Evolutionary conservation across 2,113 vertebrate species (phyloP), one percentile per base, ranked within the genome.

Genomic region (Alouatta palliata): DNA sequence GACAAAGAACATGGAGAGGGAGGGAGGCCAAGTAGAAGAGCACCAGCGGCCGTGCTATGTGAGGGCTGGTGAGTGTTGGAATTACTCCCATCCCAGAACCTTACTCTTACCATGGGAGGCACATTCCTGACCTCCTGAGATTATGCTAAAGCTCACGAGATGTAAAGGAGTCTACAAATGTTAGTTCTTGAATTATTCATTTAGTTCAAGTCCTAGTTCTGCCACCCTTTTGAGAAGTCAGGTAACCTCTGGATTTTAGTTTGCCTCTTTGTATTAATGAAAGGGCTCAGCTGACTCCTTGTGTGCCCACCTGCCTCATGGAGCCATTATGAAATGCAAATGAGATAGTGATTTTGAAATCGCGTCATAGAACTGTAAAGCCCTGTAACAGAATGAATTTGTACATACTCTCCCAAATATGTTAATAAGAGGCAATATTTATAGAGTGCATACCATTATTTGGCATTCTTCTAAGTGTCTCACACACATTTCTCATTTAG

Each of bases 281-380:
- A 80, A 49, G 2, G 91, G 43, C 2, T 68, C 54, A 7, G 71
- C 45, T 1, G 45, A 35, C 71, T 70, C 21, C 71, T 61, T 58
- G 0, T 8, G n/a, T 2, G 16, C 2, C 13, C 37, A 49, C 58
- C 71, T 30, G n/a, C 37, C 58, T 54, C 45, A 14, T 0, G 35
- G 76, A 70, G 32, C 17, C 14, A 8, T 3, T 0, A 0, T 14
- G 52, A 35, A 68, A 82, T 17, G 43, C 58, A 37, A 25, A 23
- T 19, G 5, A 83, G 75, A 58, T 1, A 40, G 30, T 25, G 6
- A 35, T 66, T 56, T 85, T 84, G 70, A 91, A 37, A 49, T n/a
- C 0, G 3, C 32, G 70, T 30, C 37, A 19, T 52, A 5, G 73
- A 79, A 77, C 12, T 3, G 35, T 52, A 19, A 32, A 56, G 61